phyloP scores from a whole-genome alignment of 2,888 invertebrate species.

The Micropterix aruncella region DNA sequence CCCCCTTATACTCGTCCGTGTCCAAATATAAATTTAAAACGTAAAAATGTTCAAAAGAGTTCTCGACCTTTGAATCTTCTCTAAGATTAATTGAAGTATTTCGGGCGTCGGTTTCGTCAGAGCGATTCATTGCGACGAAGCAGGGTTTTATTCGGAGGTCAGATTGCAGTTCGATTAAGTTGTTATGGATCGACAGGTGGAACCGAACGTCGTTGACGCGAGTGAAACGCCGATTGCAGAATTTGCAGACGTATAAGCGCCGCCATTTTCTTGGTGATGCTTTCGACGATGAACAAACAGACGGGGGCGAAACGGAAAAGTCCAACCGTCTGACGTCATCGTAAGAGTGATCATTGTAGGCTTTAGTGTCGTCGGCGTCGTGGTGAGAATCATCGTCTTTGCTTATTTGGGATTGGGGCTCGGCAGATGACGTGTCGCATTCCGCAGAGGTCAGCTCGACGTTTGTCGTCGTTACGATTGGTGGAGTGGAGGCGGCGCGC shows the following conservation, averaged over 20 bases:
- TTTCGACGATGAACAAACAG: not conserved
- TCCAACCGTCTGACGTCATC: too few species aligned
- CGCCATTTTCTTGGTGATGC: not conserved
- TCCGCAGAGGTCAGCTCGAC: not conserved
- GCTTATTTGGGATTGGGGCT: not conserved
- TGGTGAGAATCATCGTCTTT: not conserved
- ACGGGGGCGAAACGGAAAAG: too few species aligned
- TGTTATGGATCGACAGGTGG: not conserved
- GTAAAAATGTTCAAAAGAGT: too few species aligned
- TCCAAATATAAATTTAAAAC: too few species aligned
- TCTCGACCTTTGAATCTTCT: not conserved
- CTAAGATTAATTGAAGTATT: not conserved
- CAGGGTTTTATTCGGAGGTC: not conserved
- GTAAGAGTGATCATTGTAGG: too few species aligned
- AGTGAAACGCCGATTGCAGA: not conserved
- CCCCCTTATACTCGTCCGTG: too few species aligned
- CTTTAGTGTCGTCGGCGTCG: not conserved
- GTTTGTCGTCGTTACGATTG: not conserved
- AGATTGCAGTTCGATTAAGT: not conserved
- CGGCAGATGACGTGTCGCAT: not conserved
- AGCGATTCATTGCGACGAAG: not conserved
- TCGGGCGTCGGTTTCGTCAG: not conserved
- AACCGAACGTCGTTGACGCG: not conserved
- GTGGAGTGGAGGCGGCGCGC: not conserved
- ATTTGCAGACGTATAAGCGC: not conserved